phyloP scores from a whole-genome alignment of 1,140 invertebrate species.

The Cryptotermes secundus region DNA sequence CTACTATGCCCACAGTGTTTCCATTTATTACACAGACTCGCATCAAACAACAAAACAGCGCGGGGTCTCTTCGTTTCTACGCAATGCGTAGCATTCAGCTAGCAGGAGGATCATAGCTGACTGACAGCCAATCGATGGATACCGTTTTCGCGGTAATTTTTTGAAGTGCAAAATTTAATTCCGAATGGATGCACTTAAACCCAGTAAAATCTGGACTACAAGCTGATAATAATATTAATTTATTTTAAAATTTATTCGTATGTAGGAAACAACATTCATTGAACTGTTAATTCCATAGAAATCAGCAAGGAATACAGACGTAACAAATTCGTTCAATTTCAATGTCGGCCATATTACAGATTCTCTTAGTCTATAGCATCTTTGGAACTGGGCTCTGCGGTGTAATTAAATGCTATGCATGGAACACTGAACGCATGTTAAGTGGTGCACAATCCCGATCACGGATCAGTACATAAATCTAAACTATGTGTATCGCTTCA shows the following conservation, averaged over 20 bases:
- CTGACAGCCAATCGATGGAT: slow-evolving; percentile 20
- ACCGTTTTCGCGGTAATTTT: slow-evolving; percentile 25
- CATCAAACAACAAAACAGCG: slow-evolving; percentile 28
- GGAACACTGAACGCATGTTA: no score
- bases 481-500: no score
- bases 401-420: neutral
- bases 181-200: neutral
- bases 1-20: slow-evolving; percentile 29
- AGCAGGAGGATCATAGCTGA: slow-evolving; percentile 18
- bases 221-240: neutral
- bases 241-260: neutral
- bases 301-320: neutral
- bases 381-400: neutral
- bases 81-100: slow-evolving; percentile 29
- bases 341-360: neutral
- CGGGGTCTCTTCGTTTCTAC: slow-evolving; percentile 24
- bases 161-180: neutral
- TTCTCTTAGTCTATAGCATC: neutral
- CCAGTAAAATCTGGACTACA: neutral
- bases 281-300: neutral
- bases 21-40: slow-evolving; percentile 27
- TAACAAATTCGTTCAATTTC: neutral
- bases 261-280: neutral
- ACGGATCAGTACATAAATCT: no score
- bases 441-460: no score